phyloP scores from a whole-genome alignment of 1,140 invertebrate genomes.

The Ceratina japonica region DNA sequence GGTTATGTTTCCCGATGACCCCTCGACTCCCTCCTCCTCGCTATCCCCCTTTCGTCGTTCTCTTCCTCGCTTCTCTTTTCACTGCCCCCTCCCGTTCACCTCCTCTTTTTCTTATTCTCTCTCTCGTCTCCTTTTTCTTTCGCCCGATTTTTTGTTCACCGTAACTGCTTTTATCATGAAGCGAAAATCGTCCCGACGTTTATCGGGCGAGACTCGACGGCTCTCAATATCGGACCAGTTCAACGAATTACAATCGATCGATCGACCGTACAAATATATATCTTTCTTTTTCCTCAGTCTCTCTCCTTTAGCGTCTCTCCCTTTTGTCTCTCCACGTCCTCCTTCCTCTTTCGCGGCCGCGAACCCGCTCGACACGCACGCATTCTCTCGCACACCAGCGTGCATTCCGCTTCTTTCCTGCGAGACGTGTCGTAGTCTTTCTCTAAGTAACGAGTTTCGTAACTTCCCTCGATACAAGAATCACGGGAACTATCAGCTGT shows the following conservation, averaged over 20 bases:
- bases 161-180: neutral
- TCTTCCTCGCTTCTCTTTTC: neutral
- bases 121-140: constrained; percentile 14
- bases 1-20: constrained; percentile 73
- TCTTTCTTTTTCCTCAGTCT: constrained; percentile 5
- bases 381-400: constrained; percentile 22
- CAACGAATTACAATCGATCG: constrained; percentile 14
- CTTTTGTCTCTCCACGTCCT: constrained; percentile 24
- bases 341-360: constrained; percentile 10
- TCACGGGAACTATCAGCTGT: constrained; percentile 58
- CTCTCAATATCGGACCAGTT: neutral
- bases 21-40: constrained; percentile 52
- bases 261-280: constrained; percentile 4
- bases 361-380: constrained; percentile 15
- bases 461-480: constrained; percentile 42
- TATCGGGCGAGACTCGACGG: neutral
- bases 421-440: constrained; percentile 42
- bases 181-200: constrained; percentile 22
- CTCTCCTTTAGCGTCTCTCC: constrained; percentile 7
- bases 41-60: constrained; percentile 14
- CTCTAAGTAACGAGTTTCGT: constrained; percentile 46
- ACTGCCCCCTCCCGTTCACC: constrained; percentile 15
- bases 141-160: neutral
- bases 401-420: constrained; percentile 27
- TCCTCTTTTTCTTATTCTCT: constrained; percentile 37